Conservation (phyloP, 2,888 invertebrate species). For the Fabriciana adippe region DNA sequence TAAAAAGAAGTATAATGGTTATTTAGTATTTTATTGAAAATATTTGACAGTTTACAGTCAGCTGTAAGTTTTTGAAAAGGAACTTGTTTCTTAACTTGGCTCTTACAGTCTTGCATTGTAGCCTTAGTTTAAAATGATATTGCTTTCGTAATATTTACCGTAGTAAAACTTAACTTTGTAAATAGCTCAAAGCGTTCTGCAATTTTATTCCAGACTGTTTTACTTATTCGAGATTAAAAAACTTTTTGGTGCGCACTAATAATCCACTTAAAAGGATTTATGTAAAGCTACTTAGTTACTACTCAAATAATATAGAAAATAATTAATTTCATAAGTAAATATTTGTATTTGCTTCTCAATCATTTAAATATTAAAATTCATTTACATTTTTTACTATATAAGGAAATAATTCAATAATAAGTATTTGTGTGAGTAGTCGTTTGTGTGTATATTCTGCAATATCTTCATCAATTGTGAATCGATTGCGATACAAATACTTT, state of each 20-base stretch:
- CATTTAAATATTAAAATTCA: too few relatives aligned
- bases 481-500: too few relatives aligned
- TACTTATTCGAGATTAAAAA: slow-evolving; percentile 37
- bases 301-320: slow-evolving; percentile 5
- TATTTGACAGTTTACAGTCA: slow-evolving; percentile 16
- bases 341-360: not conserved
- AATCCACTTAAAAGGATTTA: slow-evolving; percentile 14
- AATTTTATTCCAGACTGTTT: slow-evolving; percentile 29
- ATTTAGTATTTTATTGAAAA: not conserved
- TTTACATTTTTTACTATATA: too few relatives aligned
- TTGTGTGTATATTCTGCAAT: too few relatives aligned
- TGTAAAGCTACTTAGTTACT: not conserved
- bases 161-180: slow-evolving; percentile 34
- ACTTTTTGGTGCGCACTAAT: slow-evolving; percentile 30
- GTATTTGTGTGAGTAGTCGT: too few relatives aligned
- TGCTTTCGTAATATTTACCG: slow-evolving; percentile 33
- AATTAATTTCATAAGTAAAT: not conserved
- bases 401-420: too few relatives aligned
- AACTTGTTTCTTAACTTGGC: slow-evolving; percentile 18
- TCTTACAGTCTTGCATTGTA: slow-evolving; percentile 13
- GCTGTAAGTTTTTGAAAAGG: slow-evolving; percentile 13
- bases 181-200: slow-evolving; percentile 30
- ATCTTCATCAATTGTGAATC: too few relatives aligned
- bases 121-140: slow-evolving; percentile 33
- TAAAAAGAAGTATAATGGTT: not conserved